phyloP scores from a whole-genome alignment of 1,140 invertebrate species.

The Bathynomus jamesi region DNA sequence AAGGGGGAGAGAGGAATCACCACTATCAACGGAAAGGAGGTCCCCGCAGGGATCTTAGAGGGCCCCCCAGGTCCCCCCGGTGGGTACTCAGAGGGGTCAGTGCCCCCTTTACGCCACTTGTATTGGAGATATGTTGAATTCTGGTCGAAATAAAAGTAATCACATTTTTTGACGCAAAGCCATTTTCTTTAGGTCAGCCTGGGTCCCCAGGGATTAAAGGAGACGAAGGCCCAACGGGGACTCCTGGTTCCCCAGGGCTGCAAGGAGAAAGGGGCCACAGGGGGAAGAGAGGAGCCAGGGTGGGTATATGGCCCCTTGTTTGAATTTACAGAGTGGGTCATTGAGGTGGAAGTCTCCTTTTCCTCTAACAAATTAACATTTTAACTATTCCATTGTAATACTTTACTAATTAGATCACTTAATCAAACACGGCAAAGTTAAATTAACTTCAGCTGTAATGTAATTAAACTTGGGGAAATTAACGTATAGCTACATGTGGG shows the following conservation, averaged over 20 bases:
- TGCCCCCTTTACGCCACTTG: constrained; percentile 12
- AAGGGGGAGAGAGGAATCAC: constrained; percentile 86
- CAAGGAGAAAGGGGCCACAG: neutral
- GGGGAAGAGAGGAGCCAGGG: constrained; percentile 4
- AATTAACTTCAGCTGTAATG: too few relatives aligned
- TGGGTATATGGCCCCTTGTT: too few relatives aligned
- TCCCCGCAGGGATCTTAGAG: constrained; percentile 85
- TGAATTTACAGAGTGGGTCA: too few relatives aligned
- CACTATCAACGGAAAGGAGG: constrained; percentile 77
- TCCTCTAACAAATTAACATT: too few relatives aligned
- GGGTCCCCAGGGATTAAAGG: constrained; percentile 46
- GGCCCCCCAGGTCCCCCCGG: constrained; percentile 52
- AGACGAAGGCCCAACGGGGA: constrained; percentile 41
- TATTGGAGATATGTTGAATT: neutral
- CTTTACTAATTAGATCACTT: too few relatives aligned
- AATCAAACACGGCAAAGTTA: too few relatives aligned
- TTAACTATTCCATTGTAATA: too few relatives aligned
- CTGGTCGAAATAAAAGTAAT: neutral
- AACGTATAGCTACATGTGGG: too few relatives aligned
- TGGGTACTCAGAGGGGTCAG: constrained; percentile 2
- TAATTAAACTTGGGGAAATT: too few relatives aligned
- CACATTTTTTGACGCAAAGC: neutral
- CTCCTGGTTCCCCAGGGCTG: constrained; percentile 44
- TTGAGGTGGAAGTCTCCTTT: too few relatives aligned
- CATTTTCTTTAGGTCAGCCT: neutral